phyloP scores from a whole-genome alignment of 2,888 invertebrate genomes.

The Nemotelus pantherinus region DNA sequence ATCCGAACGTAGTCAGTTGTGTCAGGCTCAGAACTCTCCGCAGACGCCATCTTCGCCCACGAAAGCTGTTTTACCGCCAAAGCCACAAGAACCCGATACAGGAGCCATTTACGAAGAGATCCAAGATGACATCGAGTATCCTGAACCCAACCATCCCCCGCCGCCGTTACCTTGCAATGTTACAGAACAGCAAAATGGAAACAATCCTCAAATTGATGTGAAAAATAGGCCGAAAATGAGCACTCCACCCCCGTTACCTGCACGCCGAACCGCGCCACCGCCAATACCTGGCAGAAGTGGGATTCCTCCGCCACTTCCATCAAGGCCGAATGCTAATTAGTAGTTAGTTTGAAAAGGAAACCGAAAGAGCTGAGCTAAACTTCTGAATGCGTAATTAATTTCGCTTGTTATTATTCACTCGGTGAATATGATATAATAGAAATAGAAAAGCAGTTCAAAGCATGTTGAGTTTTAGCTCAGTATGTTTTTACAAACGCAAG shows the following conservation, averaged over 20 bases:
- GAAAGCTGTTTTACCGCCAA: neutral
- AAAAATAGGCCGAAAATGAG: constrained; percentile 67
- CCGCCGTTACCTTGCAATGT: constrained; percentile 71
- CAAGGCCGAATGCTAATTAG: constrained; percentile 59
- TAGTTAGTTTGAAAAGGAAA: neutral
- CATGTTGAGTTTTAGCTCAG: too few relatives aligned
- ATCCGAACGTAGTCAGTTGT: constrained; percentile 47
- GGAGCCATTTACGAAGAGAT: constrained; percentile 70
- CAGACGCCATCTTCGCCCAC: constrained; percentile 52
- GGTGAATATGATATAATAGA: too few relatives aligned
- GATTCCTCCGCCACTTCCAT: constrained; percentile 62
- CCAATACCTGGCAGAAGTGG: constrained; percentile 64
- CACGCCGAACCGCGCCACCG: constrained; percentile 65
- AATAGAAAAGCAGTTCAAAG: too few relatives aligned
- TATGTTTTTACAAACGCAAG: too few relatives aligned
- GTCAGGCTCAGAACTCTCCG: constrained; percentile 59
- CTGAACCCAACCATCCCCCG: constrained; percentile 69
- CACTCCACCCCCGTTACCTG: constrained; percentile 70
- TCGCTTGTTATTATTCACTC: too few relatives aligned
- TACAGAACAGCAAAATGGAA: constrained; percentile 60
- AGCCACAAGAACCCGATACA: constrained; percentile 55
- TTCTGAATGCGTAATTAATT: too few relatives aligned
- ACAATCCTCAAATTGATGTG: constrained; percentile 44
- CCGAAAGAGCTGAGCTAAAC: too few relatives aligned
- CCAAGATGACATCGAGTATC: constrained; percentile 64